Conservation (phyloP, 2,797 vertebrate species). For the Mormyrus hasselquistii region DNA sequence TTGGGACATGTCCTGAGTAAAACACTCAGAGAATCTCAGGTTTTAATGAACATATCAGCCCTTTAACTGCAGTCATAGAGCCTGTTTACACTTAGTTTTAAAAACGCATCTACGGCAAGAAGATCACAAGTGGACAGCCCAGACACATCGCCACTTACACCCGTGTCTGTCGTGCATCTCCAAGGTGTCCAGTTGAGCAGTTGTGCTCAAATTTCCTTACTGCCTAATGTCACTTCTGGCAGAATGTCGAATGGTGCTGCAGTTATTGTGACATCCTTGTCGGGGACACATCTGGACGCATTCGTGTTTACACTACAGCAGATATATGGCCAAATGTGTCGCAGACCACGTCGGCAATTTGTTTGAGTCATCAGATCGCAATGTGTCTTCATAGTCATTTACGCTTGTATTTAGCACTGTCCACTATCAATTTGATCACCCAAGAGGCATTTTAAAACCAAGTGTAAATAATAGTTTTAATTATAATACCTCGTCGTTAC, state of each 20-base stretch:
- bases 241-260: neutral
- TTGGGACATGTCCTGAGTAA: neutral
- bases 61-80: neutral
- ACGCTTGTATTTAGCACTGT: neutral
- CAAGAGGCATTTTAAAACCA: neutral
- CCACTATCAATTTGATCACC: neutral
- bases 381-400: neutral
- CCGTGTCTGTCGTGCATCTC: neutral
- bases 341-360: neutral
- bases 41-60: neutral
- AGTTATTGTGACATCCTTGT: neutral
- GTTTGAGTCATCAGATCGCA: neutral
- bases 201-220: neutral
- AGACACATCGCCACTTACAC: neutral
- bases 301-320: neutral
- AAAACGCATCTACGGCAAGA: neutral
- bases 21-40: neutral
- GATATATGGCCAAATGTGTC: neutral
- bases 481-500: neutral
- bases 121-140: neutral
- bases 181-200: neutral
- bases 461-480: neutral
- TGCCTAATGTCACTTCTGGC: neutral
- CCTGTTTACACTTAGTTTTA: neutral
- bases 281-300: neutral